phyloP scores from a whole-genome alignment of 64 coral and sea anemone genomes.

The Orbicella faveolata region DNA sequence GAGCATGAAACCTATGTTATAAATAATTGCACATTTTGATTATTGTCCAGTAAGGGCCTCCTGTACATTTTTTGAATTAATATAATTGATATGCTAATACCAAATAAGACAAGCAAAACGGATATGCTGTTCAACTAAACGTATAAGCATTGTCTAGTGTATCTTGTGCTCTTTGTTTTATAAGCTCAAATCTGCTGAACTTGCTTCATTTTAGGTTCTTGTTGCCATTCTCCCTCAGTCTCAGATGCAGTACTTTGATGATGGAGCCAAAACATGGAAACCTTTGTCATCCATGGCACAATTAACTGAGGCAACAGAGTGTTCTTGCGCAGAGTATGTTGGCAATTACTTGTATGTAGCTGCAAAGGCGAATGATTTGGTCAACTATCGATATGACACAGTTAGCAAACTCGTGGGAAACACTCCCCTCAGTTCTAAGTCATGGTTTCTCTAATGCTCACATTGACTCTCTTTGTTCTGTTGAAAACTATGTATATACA shows the following conservation, averaged over 20 bases:
- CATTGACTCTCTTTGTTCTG: neutral
- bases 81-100: too few relatives aligned
- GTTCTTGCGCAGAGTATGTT: neutral
- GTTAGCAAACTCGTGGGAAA: neutral
- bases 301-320: neutral
- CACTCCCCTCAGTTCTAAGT: neutral
- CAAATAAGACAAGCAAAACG: too few relatives aligned
- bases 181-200: too few relatives aligned
- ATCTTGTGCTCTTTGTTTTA: too few relatives aligned
- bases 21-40: too few relatives aligned
- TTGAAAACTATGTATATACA: neutral
- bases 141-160: too few relatives aligned
- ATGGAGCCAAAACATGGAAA: neutral
- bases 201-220: neutral
- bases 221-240: neutral
- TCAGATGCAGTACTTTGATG: neutral
- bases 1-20: too few relatives aligned
- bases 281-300: neutral
- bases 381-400: neutral
- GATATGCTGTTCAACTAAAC: too few relatives aligned
- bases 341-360: constrained; percentile 31
- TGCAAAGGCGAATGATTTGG: too few relatives aligned
- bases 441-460: too few relatives aligned
- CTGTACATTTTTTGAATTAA: too few relatives aligned
- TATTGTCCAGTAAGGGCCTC: too few relatives aligned